phyloP scores from a whole-genome alignment of 2,797 vertebrate species.

The Ctenopoma kingsleyae region DNA sequence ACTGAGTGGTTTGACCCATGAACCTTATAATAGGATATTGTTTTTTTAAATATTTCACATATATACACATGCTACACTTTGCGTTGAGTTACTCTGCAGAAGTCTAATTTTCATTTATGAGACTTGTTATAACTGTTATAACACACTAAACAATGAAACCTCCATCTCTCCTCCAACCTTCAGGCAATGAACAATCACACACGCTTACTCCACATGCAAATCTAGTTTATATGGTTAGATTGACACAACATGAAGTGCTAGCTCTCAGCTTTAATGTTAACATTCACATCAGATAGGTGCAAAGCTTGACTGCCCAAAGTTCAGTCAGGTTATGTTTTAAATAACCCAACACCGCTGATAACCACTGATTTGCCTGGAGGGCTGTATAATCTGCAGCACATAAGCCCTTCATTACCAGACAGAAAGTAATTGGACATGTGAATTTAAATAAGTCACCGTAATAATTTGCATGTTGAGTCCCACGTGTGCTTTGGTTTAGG shows the following conservation, averaged over 20 bases:
- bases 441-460: background rate
- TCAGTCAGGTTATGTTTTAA: too few species aligned
- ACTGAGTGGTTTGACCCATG: background rate
- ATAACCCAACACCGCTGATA: background rate
- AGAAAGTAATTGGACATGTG: background rate
- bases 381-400: background rate
- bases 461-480: background rate
- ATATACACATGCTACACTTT: slow-evolving; percentile 10
- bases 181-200: background rate
- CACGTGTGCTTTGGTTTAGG: too few species aligned
- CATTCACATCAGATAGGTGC: background rate
- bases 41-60: background rate
- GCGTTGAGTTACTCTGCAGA: slow-evolving; percentile 9
- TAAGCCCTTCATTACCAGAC: background rate
- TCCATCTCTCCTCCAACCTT: slow-evolving; percentile 9
- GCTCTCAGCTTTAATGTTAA: background rate
- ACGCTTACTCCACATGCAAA: background rate
- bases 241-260: too few species aligned
- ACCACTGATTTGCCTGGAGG: background rate
- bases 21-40: background rate
- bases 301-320: too few species aligned
- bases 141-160: slow-evolving; percentile 6
- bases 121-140: background rate
- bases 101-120: slow-evolving; percentile 22
- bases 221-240: background rate